Percentiles rank a stretch among this genome's conserved stretches.
phyloP scores from a whole-genome alignment of 2,888 invertebrate genomes.

The Punctoribates punctum region DNA sequence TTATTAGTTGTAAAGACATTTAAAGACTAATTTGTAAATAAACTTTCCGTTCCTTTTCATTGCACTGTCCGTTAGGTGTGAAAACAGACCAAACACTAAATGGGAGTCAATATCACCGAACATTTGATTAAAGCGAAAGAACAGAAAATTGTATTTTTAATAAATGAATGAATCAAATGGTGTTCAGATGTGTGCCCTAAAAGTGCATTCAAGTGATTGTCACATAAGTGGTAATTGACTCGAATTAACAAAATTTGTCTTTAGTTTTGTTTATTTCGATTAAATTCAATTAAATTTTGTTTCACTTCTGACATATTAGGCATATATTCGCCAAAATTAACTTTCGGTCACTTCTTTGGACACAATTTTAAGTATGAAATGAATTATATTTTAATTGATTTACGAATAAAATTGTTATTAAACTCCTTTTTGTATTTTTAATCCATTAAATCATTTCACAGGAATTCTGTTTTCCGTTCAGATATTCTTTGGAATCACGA shows the following conservation, averaged over 20 bases:
- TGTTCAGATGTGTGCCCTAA: slow-evolving; percentile 2
- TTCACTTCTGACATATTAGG: neutral
- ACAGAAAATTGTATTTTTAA: slow-evolving; percentile 13
- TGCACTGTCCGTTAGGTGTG: slow-evolving; percentile 7
- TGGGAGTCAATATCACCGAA: neutral
- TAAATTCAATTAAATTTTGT: neutral
- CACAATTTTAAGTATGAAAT: slow-evolving; percentile 21
- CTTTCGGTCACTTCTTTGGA: slow-evolving; percentile 27
- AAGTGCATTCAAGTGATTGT: slow-evolving; percentile 7
- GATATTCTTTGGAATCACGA: no score
- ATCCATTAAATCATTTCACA: neutral
- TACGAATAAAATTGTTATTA: neutral
- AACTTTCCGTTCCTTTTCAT: neutral
- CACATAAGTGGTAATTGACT: slow-evolving; percentile 18
- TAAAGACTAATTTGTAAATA: slow-evolving; percentile 24
- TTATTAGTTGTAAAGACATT: slow-evolving; percentile 16
- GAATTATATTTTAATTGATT: neutral
- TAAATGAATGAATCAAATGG: neutral
- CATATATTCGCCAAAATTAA: slow-evolving; percentile 24
- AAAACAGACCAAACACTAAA: neutral
- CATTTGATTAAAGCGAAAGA: neutral
- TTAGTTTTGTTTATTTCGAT: neutral
- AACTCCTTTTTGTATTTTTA: neutral
- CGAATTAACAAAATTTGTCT: slow-evolving; percentile 13
- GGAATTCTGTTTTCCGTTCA: neutral